phyloP scores from a whole-genome alignment of 2,888 invertebrate species.

The Andrena dorsata region DNA sequence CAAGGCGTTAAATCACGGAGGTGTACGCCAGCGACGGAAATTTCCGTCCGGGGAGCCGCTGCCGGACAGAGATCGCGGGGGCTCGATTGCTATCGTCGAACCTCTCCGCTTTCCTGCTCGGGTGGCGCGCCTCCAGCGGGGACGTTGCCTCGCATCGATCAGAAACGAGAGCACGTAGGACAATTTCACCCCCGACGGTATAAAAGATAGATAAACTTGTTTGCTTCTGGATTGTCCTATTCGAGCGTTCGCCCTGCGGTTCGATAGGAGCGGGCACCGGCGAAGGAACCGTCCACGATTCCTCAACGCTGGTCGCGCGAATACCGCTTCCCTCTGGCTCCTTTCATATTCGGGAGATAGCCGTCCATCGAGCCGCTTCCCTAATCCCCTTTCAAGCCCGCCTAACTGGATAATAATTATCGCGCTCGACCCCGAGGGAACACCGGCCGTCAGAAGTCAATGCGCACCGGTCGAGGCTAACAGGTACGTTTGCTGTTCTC shows the following conservation, averaged over 20 bases:
- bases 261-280: constrained; percentile 30
- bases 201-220: constrained; percentile 1
- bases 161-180: not conserved
- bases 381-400: constrained; percentile 36
- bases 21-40: constrained; percentile 51
- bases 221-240: constrained; percentile 23
- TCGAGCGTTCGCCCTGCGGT: constrained; percentile 9
- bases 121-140: not conserved
- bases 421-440: not conserved
- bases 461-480: constrained; percentile 2
- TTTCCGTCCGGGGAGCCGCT: constrained; percentile 45
- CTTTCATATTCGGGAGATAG: not conserved
- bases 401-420: constrained; percentile 61
- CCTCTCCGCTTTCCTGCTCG: not conserved
- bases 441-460: not conserved
- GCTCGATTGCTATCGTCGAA: constrained; percentile 24
- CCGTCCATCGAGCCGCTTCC: constrained; percentile 8
- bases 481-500: constrained; percentile 21
- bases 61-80: constrained; percentile 3
- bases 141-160: not conserved
- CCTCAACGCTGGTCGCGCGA: constrained; percentile 23
- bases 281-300: constrained; percentile 28
- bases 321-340: constrained; percentile 24
- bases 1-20: constrained; percentile 55
- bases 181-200: not conserved